Evolutionary conservation across 2,888 invertebrate species (phyloP), one percentile per base, ranked within the genome.

Genomic region (Isotomurus palustris): DNA sequence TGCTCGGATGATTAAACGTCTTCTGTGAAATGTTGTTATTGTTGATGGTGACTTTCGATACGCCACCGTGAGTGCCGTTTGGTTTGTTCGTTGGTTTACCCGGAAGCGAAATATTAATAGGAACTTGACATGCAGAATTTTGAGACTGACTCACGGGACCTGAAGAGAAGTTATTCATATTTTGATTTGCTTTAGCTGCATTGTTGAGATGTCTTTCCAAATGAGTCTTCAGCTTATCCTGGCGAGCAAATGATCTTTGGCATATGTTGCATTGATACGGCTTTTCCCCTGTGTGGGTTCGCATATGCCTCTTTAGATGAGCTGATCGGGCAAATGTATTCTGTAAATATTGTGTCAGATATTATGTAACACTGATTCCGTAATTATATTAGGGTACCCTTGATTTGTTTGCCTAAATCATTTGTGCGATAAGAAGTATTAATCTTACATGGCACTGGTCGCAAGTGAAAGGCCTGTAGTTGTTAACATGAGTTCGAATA

Each of bases 401-500:
- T n/a, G n/a, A n/a, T n/a, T n/a, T n/a, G n/a, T n/a, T n/a, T n/a
- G n/a, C n/a, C 14, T 32, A 32, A 14, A 17, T 27, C 45, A 32
- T 36, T 35, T 24, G 14, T 35, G 35, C n/a, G 29, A 5, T 43
- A 19, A 47, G 10, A 32, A 3, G 5, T 25, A 19, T 50, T 50
- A 17, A 50, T 17, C 57, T 56, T 60, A 66, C 66, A 27, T 60
- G 53, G 43, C 67, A 67, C 19, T 62, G 62, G 17, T 56, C 47
- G 32, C 67, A 67, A 2, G 53, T 19, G 38, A 58, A 62, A 0
- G 64, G 64, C 29, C 64, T 60, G 36, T 61, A 58, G 19, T 53
- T 58, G 3, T 54, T 56, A 14, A 67, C 62, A 38, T 67, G 67
- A n/a, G 62, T 60, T 44, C 58, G 57, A 12, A 67, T 94, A 82